Evolutionary conservation across 2,888 invertebrate species (phyloP), one percentile per base, ranked within the genome.

Genomic region (Ctena decussata): DNA sequence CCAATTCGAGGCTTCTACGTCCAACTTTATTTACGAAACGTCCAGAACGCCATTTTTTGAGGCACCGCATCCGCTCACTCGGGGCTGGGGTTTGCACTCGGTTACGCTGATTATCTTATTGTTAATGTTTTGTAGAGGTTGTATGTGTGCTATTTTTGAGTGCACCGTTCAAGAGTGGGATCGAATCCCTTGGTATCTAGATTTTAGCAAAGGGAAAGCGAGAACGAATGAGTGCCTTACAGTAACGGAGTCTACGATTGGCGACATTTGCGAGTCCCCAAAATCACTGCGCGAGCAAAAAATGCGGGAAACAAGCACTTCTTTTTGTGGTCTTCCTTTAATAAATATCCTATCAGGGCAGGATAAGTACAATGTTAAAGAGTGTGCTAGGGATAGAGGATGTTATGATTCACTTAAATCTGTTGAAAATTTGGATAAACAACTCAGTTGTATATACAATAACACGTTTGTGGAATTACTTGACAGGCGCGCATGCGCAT

Each of bases 1-100:
- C 65, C 65, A 21, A 35, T 65, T 65, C 21, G 6, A 65, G 3
- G 65, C 35, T 6, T n/a, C n/a, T n/a, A 35, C 65, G 65, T 65
- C 65, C 65, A 65, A 65, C 24, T 2, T 65, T 18, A 11, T 65
- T 65, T 30, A 65, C 65, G 65, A 35, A 35, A 65, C 65, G 65
- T 65, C 65, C 65, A 65, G 30, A 65, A 65, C 65, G 65, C 65
- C 65, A 35, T 65, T 30, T 32, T 65, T 65, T 65, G 65, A 65
- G 65, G 65, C 65, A 65, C 35, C 65, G 35, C 18, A n/a, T 65
- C 35, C 35, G 65, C 35, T 24, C 35, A 21, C 35, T 21, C 65
- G 65, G 15, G 65, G 65, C 24, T 65, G 65, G 65, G 65, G 35
- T 11, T 65, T 65, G 65, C 30, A 65, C 65, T 12, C 65, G 18